Conservation (phyloP, 2,797 vertebrate species). For the Rhynchonycteris naso region DNA sequence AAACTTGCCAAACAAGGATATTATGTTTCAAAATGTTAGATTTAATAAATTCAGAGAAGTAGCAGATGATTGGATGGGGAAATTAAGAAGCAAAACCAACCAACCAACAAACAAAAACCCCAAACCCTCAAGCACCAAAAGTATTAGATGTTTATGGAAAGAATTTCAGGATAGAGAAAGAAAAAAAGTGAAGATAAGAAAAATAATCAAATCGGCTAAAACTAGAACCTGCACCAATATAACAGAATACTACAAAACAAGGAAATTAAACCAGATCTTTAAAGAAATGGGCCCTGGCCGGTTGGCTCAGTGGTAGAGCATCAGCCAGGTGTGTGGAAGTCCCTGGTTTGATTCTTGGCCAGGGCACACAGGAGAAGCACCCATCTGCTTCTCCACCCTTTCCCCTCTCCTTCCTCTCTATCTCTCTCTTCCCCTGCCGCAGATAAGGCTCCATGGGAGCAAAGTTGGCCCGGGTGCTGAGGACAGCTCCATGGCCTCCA, state of each 20-base stretch:
- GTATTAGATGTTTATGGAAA: background rate
- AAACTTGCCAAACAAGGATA: background rate
- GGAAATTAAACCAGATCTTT: background rate
- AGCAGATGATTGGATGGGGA: background rate
- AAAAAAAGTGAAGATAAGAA: background rate
- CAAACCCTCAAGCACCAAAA: background rate
- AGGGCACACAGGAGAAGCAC: too few species aligned
- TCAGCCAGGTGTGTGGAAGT: too few species aligned
- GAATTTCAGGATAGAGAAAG: constrained; percentile 15
- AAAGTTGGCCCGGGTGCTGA: too few species aligned
- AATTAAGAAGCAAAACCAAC: background rate
- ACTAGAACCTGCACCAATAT: background rate
- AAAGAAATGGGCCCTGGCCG: background rate
- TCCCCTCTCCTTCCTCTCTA: too few species aligned
- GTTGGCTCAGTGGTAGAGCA: too few species aligned
- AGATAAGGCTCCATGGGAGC: too few species aligned
- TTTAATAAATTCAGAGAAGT: constrained; percentile 25
- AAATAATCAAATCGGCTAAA: constrained; percentile 2
- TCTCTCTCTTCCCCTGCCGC: too few species aligned
- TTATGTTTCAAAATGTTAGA: background rate
- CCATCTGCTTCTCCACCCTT: too few species aligned
- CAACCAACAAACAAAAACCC: background rate
- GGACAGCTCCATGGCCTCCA: too few species aligned
- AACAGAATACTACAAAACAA: background rate
- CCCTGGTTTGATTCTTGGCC: too few species aligned